Conservation (phyloP, 2,888 invertebrate genomes). For the Drosophila kanekoi region DNA sequence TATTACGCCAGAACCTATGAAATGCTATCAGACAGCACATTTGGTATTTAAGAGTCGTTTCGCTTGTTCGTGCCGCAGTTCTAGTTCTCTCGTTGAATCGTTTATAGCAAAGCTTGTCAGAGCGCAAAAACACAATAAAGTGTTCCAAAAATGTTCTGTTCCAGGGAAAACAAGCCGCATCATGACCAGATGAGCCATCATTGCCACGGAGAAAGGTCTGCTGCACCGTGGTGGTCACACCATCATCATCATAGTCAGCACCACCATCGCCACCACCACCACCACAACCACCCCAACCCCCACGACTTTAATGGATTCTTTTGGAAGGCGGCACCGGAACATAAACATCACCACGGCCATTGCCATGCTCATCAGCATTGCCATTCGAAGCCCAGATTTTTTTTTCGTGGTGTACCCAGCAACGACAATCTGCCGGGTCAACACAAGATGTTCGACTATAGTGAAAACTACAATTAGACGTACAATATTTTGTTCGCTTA, state of each 20-base stretch:
- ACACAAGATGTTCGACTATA: constrained; percentile 18
- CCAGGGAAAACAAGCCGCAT: neutral
- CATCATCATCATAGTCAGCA: constrained; percentile 14
- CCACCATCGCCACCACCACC: neutral
- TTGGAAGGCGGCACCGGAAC: constrained; percentile 1
- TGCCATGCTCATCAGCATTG: constrained; percentile 1
- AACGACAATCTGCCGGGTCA: neutral
- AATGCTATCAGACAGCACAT: constrained; percentile 13
- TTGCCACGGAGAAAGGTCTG: neutral
- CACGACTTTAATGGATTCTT: neutral
- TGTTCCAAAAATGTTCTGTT: constrained; percentile 14
- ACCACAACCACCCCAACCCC: neutral
- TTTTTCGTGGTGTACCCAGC: constrained; percentile 11
- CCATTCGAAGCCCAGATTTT: constrained; percentile 4
- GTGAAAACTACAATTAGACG: constrained; percentile 38
- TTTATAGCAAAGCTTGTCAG: constrained; percentile 3
- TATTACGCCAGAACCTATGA: constrained; percentile 16
- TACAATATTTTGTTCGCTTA: constrained; percentile 17
- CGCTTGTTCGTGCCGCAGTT: constrained; percentile 9
- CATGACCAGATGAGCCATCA: constrained; percentile 1
- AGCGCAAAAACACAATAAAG: neutral
- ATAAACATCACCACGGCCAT: constrained; percentile 3
- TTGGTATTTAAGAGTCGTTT: constrained; percentile 22
- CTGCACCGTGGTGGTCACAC: constrained; percentile 1
- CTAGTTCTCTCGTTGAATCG: constrained; percentile 15